phyloP scores from a whole-genome alignment of 2,797 vertebrate genomes.

The Masticophis lateralis region DNA sequence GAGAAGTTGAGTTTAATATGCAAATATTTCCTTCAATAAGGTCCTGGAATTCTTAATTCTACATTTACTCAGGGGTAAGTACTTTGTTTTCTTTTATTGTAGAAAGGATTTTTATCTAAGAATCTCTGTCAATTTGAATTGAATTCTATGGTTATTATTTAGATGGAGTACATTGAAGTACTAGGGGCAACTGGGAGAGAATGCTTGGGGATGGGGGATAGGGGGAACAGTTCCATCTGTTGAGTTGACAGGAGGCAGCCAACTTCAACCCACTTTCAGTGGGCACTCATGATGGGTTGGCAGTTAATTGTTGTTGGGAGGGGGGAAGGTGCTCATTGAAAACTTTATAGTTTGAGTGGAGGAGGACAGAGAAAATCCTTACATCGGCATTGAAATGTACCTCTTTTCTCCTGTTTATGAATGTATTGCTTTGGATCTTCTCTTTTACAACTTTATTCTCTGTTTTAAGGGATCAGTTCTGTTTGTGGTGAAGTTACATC shows the following conservation, averaged over 20 bases:
- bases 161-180: neutral
- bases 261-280: neutral
- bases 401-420: neutral
- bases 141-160: neutral
- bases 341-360: neutral
- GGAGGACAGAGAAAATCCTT: neutral
- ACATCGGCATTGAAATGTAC: neutral
- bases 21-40: neutral
- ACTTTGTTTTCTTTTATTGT: neutral
- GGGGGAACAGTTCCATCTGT: neutral
- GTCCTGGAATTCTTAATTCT: constrained; percentile 34
- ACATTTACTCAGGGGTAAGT: constrained; percentile 68
- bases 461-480: neutral
- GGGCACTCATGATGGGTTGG: neutral
- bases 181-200: neutral
- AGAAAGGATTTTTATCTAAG: neutral
- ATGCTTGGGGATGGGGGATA: no score
- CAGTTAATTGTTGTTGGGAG: neutral
- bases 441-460: neutral
- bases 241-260: neutral
- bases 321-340: neutral
- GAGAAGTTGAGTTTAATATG: constrained; percentile 49
- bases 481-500: no score
- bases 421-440: neutral
- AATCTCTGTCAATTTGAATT: neutral